These are phyloP conservation scores for Epicauta chinensis DNA, from an alignment of 1,140 invertebrate species.

Conservation along the genomic window DNA sequence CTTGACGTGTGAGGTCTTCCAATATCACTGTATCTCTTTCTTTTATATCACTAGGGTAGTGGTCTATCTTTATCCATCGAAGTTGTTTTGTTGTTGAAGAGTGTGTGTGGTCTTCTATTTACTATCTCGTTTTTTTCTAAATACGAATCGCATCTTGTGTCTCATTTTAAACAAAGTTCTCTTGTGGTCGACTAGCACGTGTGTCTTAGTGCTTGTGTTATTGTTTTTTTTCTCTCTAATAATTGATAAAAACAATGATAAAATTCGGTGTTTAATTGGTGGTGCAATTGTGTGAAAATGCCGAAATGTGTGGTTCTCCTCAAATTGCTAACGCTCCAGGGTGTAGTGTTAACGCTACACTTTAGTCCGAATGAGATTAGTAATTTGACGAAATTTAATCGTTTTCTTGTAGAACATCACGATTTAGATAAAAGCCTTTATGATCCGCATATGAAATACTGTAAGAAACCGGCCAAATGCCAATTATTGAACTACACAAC, in stretches of 20 bases:
- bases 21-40: not conserved
- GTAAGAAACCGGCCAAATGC: slow-evolving; percentile 49
- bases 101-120: slow-evolving; percentile 9
- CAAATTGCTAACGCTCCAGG: too few species aligned
- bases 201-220: slow-evolving; percentile 1
- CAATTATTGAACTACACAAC: slow-evolving; percentile 54
- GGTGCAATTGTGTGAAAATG: too few species aligned
- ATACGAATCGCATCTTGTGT: slow-evolving; percentile 1
- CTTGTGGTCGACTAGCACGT: slow-evolving; percentile 4
- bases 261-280: too few species aligned
- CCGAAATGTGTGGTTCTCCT: too few species aligned
- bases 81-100: slow-evolving; percentile 1
- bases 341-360: not conserved
- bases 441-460: not conserved
- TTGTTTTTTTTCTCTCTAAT: slow-evolving; percentile 1
- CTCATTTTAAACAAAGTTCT: slow-evolving; percentile 1
- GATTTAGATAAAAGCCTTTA: not conserved
- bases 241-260: not conserved
- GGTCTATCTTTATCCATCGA: too few species aligned
- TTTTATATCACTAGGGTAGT: not conserved
- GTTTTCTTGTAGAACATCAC: slow-evolving; percentile 2
- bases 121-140: slow-evolving; percentile 5
- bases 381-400: not conserved
- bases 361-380: not conserved
- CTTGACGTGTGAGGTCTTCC: slow-evolving; percentile 11